Evolutionary conservation across 2,797 vertebrate species (phyloP).

Genomic region (Lemur catta): DNA sequence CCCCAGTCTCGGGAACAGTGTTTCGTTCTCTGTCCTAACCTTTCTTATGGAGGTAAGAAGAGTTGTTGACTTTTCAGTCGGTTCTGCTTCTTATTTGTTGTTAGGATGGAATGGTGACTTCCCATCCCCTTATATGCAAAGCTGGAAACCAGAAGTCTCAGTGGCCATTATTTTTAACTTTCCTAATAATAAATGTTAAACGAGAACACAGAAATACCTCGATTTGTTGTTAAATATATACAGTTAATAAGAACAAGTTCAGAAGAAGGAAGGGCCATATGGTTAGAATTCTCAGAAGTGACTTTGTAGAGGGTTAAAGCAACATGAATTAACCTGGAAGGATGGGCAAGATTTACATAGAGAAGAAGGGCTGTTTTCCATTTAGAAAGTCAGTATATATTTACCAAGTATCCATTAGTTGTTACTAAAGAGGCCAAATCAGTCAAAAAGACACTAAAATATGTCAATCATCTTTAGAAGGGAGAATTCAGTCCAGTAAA

Average conservation of each 20-base stretch:
- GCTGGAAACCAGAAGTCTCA: neutral
- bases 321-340: neutral
- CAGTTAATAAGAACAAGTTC: neutral
- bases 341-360: neutral
- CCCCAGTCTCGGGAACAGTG: neutral
- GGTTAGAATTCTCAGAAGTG: neutral
- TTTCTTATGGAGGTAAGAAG: neutral
- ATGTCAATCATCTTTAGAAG: neutral
- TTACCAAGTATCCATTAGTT: neutral
- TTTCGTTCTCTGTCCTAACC: neutral
- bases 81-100: neutral
- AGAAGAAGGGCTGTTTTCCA: neutral
- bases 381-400: neutral
- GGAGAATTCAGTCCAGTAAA: neutral
- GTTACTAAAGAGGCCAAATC: neutral
- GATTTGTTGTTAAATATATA: neutral
- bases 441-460: conserved; percentile 21
- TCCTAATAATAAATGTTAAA: neutral
- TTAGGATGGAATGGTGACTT: neutral
- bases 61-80: neutral
- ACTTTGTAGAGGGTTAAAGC: neutral
- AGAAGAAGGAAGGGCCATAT: neutral
- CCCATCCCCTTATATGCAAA: neutral
- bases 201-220: neutral
- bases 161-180: neutral